Base-by-base conservation (phyloP, 2,888 invertebrate genomes). In the Amphipyra berbera region DNA sequence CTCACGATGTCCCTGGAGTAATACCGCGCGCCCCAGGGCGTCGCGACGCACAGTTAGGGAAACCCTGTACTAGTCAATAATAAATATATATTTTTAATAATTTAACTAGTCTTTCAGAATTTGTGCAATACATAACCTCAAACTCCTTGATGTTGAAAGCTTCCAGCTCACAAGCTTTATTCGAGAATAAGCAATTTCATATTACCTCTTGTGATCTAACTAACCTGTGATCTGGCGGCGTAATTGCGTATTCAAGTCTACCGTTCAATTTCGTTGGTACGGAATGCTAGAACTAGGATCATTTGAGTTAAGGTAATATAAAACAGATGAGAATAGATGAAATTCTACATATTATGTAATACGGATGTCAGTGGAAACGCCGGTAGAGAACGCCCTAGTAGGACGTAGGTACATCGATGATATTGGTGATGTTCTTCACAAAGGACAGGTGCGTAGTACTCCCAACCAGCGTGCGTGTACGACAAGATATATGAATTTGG, bases 181-280 rank as follows among this genome's bases (percentile, higher is more conserved):
- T 55, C 38, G 55, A 41, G 73, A 60, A 55, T 73, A 55, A 67
- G 55, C 69, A 69, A 73, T 67, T 69, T 73, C 68, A 67, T 60
- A 69, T 73, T 67, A 73, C 61, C 56, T 46, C 63, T 59, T 68
- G 53, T 53, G 53, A 65, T 65, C 56, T 68, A 61, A 60, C 56
- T 68, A 54, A 52, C 62, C 42, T 63, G 56, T 59, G 71, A 75
- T 75, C 75, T 49, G 49, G 33, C 46, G 15, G 46, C 62, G 56
- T 75, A 76, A 76, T 73, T 73, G 67, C 68, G 67, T 57, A 66
- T 71, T 72, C 59, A 57, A 73, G 56, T 59, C 61, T 57, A 68
- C 55, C 58, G 48, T 73, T 75, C 66, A 66, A 73, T 63, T 74
- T 74, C n/a, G n/a, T n/a, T 61, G 57, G 40, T 41, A 53, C 40